phyloP scores from a whole-genome alignment of 2,888 invertebrate species.

The Drosophila melanosoma region DNA sequence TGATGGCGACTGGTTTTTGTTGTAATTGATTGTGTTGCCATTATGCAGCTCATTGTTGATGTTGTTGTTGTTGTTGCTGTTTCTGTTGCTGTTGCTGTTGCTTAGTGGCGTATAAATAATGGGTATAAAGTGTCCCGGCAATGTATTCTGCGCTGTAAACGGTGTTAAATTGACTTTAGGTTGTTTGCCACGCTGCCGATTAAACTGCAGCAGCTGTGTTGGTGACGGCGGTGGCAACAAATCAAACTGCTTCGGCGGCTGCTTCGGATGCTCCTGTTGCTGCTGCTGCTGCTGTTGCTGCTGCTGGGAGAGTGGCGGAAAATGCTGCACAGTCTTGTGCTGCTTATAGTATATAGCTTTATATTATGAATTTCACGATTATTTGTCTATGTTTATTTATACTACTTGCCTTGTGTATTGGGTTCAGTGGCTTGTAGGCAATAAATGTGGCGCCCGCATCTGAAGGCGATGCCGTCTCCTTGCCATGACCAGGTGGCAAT shows the following conservation, averaged over 20 bases:
- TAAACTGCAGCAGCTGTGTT: conserved; percentile 48
- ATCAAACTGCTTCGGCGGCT: conserved; percentile 59
- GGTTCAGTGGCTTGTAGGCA: conserved; percentile 73
- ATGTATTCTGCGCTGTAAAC: conserved; percentile 86
- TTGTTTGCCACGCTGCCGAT: conserved; percentile 79
- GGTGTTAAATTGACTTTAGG: conserved; percentile 86
- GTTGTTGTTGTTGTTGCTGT: conserved; percentile 53
- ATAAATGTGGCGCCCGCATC: conserved; percentile 68
- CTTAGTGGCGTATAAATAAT: conserved; percentile 85
- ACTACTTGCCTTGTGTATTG: conserved; percentile 71
- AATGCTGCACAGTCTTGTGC: conserved; percentile 83
- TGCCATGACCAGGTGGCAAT: conserved; percentile 56
- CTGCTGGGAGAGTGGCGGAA: conserved; percentile 73
- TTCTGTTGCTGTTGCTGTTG: conserved; percentile 54
- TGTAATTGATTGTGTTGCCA: conserved; percentile 74
- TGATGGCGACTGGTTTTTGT: conserved; percentile 53
- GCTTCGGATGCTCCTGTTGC: conserved; percentile 33
- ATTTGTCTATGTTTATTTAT: conserved; percentile 61
- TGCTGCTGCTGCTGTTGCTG: conserved; percentile 43
- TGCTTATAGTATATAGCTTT: conserved; percentile 35
- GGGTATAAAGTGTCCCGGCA: conserved; percentile 86
- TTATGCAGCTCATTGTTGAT: conserved; percentile 53
- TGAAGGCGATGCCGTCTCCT: conserved; percentile 51
- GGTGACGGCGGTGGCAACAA: conserved; percentile 51
- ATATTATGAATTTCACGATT: conserved; percentile 65